Conservation (phyloP, 2,113 vertebrate species). For the Geococcyx californianus region DNA sequence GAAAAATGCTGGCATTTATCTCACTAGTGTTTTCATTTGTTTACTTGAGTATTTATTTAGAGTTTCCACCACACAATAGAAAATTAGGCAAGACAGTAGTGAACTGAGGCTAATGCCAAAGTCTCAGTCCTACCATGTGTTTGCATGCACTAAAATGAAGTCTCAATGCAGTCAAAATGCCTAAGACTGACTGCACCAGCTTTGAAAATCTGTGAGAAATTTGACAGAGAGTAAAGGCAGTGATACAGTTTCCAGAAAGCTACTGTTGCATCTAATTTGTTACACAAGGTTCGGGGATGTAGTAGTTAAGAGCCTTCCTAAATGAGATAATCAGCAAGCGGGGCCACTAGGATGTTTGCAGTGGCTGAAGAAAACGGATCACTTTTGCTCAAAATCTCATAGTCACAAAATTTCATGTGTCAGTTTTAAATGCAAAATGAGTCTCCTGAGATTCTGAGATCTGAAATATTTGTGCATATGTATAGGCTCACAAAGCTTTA, state of each 20-base stretch:
- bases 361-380: neutral
- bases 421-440: constrained; percentile 72
- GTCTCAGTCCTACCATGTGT: neutral
- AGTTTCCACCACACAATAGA: neutral
- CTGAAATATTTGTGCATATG: neutral
- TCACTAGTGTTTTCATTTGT: neutral
- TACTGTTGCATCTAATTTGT: neutral
- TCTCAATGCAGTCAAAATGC: neutral
- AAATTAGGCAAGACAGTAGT: neutral
- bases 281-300: neutral
- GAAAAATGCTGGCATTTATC: neutral
- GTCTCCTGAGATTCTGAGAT: constrained; percentile 8
- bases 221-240: neutral
- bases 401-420: constrained; percentile 53
- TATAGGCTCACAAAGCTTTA: neutral
- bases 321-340: neutral
- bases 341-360: neutral
- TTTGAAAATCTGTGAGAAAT: neutral
- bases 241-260: neutral
- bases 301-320: neutral
- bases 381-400: neutral
- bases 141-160: neutral
- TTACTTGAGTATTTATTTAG: neutral
- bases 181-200: neutral
- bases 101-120: neutral